These are phyloP conservation scores for Pollimyrus isidori DNA, from an alignment of 2,113 vertebrate genomes.

Conservation along the genomic window DNA sequence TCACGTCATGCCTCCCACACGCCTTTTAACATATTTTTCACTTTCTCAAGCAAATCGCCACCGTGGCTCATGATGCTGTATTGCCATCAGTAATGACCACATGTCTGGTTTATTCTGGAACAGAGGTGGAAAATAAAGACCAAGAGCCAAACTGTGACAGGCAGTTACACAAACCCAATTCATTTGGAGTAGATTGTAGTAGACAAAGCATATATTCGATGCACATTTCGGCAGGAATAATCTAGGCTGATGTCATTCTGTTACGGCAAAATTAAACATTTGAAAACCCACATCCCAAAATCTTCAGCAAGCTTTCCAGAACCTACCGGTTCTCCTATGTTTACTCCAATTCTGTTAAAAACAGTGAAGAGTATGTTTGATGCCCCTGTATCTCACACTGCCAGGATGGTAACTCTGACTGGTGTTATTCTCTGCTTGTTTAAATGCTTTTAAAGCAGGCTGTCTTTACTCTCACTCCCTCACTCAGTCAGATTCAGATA, in stretches of 20 bases:
- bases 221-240: not conserved
- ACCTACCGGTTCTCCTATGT: not conserved
- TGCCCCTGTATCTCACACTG: not conserved
- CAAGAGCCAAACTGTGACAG: not conserved
- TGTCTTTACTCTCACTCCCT: not conserved
- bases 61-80: not conserved
- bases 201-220: not conserved
- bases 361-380: not conserved
- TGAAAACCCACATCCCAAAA: not conserved
- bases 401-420: not conserved
- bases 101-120: not conserved
- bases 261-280: too few relatives aligned
- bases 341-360: not conserved
- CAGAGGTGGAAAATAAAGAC: not conserved
- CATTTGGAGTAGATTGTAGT: not conserved
- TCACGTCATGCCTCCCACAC: not conserved
- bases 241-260: not conserved
- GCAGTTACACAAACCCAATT: not conserved
- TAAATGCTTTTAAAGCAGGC: not conserved
- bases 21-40: not conserved
- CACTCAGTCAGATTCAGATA: not conserved
- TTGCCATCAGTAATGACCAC: not conserved
- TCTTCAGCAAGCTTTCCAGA: not conserved
- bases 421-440: not conserved
- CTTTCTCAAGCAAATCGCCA: not conserved